phyloP scores from a whole-genome alignment of 2,888 invertebrate genomes.

The Maniola hyperantus region DNA sequence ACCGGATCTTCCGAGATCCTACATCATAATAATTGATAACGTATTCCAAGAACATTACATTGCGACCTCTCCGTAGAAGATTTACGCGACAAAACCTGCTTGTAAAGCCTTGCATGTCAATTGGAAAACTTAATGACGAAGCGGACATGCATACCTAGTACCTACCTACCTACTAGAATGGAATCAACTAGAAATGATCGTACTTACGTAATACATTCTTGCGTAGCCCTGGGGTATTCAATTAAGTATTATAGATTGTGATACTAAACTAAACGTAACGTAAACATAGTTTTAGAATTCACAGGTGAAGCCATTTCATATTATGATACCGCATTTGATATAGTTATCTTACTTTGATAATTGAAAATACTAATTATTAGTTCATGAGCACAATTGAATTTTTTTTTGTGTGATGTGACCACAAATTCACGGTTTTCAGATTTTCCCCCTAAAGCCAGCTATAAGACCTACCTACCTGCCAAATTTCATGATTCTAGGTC shows the following conservation, averaged over 20 bases:
- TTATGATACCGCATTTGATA: too few species aligned
- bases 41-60: conserved; percentile 3
- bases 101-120: conserved; percentile 27
- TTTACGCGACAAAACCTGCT: conserved; percentile 24
- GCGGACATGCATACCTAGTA: conserved; percentile 13
- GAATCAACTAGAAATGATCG: conserved; percentile 13
- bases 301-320: too few species aligned
- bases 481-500: too few species aligned
- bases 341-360: too few species aligned
- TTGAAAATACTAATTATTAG: too few species aligned
- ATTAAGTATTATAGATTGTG: not conserved
- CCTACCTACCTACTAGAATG: conserved; percentile 12
- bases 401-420: too few species aligned
- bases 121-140: conserved; percentile 24
- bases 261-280: too few species aligned
- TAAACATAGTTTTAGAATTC: too few species aligned
- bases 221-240: not conserved
- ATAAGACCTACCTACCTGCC: too few species aligned
- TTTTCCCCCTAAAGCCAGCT: too few species aligned
- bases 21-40: not conserved
- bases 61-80: conserved; percentile 16
- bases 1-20: not conserved
- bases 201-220: conserved; percentile 4
- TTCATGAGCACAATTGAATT: too few species aligned
- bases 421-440: too few species aligned